Evolutionary conservation across 2,113 vertebrate species (phyloP), one percentile per base, ranked within the genome.

Genomic region (Eublepharis macularius): DNA sequence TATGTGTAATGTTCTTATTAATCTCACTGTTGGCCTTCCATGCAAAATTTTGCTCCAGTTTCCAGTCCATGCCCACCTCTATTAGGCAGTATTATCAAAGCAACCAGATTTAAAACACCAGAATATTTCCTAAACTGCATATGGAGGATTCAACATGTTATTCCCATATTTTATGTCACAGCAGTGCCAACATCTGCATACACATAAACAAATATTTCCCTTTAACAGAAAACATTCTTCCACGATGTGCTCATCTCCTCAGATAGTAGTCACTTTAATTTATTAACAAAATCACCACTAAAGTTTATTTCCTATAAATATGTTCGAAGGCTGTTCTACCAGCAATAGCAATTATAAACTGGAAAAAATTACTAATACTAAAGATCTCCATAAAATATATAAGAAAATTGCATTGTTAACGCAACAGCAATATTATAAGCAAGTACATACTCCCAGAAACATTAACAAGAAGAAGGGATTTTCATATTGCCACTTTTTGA

Each of bases 381-480:
- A 88, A 95, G 83, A 4, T 13, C 76, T 90, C 82, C 90, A 45
- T 82, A 70, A 91, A 87, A 93, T 51, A 82, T 81, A 87, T 91
- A 95, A 90, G 76, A 89, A 84, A 93, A 94, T 94, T 95, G 91
- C 86, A 73, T 57, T 9, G 26, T 84, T 93, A 92, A 93, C 82
- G 49, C 24, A 89, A 83, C 91, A 34, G 86, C 68, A 94, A 86
- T 93, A 94, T 93, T 92, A 89, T 87, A 78, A 92, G 94, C 86
- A 95, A 92, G 93, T 65, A 81, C 88, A 91, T 45, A 87, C 86
- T 88, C 60, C 85, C 49, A 80, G 60, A 92, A 95, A 91, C 87
- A 49, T 90, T 93, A 94, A 93, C 81, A 94, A 92, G 85, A 93
- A 86, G 81, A 89, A 78, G 69, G 85, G 72, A 94, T 93, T 88